These are phyloP conservation scores for Ormyrus thymus DNA, from an alignment of 2,888 invertebrate genomes.

Conservation along the genomic window DNA sequence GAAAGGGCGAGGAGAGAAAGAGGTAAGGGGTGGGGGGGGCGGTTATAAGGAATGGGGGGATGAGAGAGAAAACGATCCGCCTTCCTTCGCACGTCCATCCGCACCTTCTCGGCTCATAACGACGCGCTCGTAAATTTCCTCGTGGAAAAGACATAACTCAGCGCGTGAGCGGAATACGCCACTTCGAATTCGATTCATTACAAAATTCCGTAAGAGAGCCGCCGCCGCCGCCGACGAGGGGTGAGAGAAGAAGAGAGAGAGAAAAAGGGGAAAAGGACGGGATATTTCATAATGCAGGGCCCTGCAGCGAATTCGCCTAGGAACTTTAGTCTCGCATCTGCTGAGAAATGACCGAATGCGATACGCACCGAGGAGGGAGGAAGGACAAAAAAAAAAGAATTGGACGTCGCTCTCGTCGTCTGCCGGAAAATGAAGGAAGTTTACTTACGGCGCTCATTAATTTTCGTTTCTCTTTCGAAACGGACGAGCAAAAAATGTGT, in stretches of 20 bases:
- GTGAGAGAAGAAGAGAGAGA: not conserved
- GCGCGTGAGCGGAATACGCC: slow-evolving; percentile 51
- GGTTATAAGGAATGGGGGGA: too few species aligned
- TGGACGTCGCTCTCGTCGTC: too few species aligned
- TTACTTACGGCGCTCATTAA: too few species aligned
- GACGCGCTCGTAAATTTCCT: slow-evolving; percentile 51
- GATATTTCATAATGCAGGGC: slow-evolving; percentile 26
- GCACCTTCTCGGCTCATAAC: slow-evolving; percentile 46
- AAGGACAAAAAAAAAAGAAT: too few species aligned
- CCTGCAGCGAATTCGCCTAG: not conserved
- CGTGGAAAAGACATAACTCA: slow-evolving; percentile 53
- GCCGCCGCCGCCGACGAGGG: too few species aligned
- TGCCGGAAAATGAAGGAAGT: too few species aligned
- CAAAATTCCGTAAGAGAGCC: slow-evolving; percentile 47
- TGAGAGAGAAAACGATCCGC: slow-evolving; percentile 12
- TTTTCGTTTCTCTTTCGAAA: too few species aligned
- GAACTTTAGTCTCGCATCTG: too few species aligned
- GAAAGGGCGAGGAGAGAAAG: too few species aligned
- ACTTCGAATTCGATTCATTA: slow-evolving; percentile 53
- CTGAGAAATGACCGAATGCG: not conserved
- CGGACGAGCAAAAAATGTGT: too few species aligned
- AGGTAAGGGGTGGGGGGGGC: too few species aligned
- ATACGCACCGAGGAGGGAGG: not conserved
- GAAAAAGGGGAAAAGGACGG: not conserved
- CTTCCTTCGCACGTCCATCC: slow-evolving; percentile 46